A percentile compares a stretch with the other conserved stretches of the same genome.
Evolutionary conservation across 2,113 vertebrate species (phyloP).

Genomic region (Neolamprologus modestus): DNA sequence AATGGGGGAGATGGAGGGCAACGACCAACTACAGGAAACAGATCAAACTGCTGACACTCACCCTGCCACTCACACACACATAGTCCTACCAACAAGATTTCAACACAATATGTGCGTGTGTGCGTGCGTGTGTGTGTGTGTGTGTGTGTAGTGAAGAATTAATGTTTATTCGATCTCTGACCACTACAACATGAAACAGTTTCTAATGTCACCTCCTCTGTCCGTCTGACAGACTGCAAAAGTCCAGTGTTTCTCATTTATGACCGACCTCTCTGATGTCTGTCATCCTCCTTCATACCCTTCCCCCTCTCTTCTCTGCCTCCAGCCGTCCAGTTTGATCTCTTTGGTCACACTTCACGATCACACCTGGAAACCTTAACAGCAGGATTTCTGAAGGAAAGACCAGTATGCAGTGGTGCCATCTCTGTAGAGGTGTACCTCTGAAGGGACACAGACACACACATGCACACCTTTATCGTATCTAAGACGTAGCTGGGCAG

Average conservation of each 20-base stretch:
- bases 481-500: background rate
- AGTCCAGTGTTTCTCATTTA: constrained; percentile 31
- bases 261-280: constrained; percentile 6
- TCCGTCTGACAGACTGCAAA: background rate
- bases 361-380: background rate
- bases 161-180: constrained; percentile 29
- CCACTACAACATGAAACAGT: background rate
- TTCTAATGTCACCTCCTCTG: background rate
- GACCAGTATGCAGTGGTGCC: background rate
- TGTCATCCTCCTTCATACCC: constrained; percentile 5
- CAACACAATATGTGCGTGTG: background rate
- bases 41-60: constrained; percentile 33
- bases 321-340: background rate
- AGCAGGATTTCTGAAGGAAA: background rate
- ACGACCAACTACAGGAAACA: constrained; percentile 9
- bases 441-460: background rate
- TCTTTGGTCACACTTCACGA: background rate
- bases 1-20: constrained; percentile 17
- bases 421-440: background rate
- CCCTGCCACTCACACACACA: background rate
- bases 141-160: background rate
- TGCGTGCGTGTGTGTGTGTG: background rate
- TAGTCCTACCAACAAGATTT: background rate
- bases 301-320: background rate
- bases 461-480: background rate